Evolutionary conservation across 2,797 vertebrate species (phyloP).

Genomic region (Allobates femoralis): DNA sequence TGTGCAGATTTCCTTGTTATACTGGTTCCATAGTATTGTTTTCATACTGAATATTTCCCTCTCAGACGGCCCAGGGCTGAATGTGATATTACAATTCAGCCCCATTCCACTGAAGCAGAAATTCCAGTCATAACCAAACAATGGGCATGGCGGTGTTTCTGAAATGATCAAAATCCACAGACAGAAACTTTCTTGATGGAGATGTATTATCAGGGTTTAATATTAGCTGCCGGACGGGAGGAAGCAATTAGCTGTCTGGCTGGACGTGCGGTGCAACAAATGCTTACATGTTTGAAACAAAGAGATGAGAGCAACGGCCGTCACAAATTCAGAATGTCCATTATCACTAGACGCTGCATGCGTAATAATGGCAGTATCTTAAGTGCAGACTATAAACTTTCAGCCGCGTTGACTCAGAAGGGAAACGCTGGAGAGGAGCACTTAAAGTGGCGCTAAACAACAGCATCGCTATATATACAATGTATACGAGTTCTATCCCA

Average conservation of each 20-base stretch:
- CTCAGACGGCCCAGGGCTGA: no score
- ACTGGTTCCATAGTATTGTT: no score
- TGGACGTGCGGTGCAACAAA: not conserved
- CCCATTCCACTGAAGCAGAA: no score
- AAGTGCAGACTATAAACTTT: slow-evolving; percentile 30
- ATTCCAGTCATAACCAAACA: not conserved
- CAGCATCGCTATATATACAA: not conserved
- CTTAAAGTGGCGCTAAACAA: not conserved
- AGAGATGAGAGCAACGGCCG: slow-evolving; percentile 12
- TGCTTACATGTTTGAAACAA: slow-evolving; percentile 2
- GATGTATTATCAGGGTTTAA: not conserved
- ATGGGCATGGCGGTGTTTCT: not conserved
- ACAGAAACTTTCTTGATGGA: not conserved
- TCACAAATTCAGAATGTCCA: slow-evolving; percentile 18
- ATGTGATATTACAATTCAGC: no score
- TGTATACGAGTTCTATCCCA: not conserved
- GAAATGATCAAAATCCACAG: not conserved
- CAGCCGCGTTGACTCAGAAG: not conserved
- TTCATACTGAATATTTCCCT: no score
- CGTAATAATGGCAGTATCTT: not conserved
- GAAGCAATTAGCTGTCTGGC: slow-evolving; percentile 22
- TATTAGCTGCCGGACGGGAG: not conserved
- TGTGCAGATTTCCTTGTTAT: no score
- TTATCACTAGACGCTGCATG: not conserved
- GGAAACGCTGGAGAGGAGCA: not conserved